Percentiles rank a stretch among this genome's conserved stretches.
Evolutionary conservation across 2,888 invertebrate genomes (phyloP).

Genomic region (Drosophila fungiperda): DNA sequence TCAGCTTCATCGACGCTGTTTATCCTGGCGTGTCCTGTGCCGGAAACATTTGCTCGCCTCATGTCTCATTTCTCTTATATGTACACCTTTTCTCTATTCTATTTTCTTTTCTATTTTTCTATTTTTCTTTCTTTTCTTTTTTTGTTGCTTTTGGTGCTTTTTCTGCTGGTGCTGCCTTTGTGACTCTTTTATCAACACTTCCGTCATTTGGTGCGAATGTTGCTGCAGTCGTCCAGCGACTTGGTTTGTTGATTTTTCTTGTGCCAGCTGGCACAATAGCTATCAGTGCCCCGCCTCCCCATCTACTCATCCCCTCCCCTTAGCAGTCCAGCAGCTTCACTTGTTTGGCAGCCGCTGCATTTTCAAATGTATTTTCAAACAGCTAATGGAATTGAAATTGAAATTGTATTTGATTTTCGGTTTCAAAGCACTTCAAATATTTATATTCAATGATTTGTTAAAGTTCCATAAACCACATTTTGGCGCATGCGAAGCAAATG

Average conservation of each 20-base stretch:
- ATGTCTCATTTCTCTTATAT: slow-evolving; percentile 41
- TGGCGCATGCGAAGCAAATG: background rate
- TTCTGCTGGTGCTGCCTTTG: slow-evolving; percentile 57
- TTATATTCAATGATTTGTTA: slow-evolving; percentile 46
- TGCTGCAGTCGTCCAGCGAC: slow-evolving; percentile 47
- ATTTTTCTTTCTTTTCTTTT: background rate
- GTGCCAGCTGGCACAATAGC: slow-evolving; percentile 50
- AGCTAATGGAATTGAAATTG: slow-evolving; percentile 70
- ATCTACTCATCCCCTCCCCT: no score
- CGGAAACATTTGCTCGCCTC: slow-evolving; percentile 63
- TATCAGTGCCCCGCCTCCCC: background rate
- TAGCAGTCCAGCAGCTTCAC: slow-evolving; percentile 36
- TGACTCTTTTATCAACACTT: slow-evolving; percentile 74
- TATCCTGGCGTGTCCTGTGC: slow-evolving; percentile 49
- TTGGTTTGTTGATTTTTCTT: slow-evolving; percentile 58
- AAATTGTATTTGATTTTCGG: slow-evolving; percentile 55
- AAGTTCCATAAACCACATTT: background rate
- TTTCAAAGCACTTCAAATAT: slow-evolving; percentile 57
- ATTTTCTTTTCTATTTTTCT: slow-evolving; percentile 20
- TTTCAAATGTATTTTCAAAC: slow-evolving; percentile 62
- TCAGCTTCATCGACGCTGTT: slow-evolving; percentile 19
- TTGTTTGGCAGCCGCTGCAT: slow-evolving; percentile 43
- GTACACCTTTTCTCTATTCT: slow-evolving; percentile 7
- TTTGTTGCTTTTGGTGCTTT: background rate
- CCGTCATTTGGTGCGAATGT: slow-evolving; percentile 62